Conservation (phyloP, 2,888 invertebrate species). For the Callimorpha dominula region DNA sequence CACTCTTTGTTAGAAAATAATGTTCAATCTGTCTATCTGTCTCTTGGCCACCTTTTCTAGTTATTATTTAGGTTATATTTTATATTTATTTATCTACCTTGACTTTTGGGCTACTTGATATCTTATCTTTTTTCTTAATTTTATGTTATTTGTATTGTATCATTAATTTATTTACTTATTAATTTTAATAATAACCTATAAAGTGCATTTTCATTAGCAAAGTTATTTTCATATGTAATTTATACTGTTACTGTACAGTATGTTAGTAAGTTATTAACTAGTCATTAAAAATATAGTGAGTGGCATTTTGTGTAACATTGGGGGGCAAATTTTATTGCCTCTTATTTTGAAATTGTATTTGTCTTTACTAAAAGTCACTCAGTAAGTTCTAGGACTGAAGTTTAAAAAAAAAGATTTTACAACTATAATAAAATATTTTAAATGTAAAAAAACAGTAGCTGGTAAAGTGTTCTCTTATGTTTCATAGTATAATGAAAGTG, state of each 20-base stretch:
- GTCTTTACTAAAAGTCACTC: neutral
- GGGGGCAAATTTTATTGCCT: neutral
- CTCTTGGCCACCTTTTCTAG: conserved; percentile 12
- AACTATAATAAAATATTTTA: neutral
- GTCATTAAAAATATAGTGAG: conserved; percentile 1
- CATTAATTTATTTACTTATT: neutral
- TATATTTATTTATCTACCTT: conserved; percentile 14
- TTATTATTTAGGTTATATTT: conserved; percentile 32
- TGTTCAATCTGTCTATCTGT: conserved; percentile 38
- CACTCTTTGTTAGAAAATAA: conserved; percentile 68
- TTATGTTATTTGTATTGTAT: too few species aligned
- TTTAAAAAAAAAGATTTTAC: neutral
- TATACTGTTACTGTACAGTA: neutral
- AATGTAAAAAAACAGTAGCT: neutral
- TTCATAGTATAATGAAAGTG: too few species aligned
- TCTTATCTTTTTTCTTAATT: too few species aligned
- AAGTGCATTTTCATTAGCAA: neutral
- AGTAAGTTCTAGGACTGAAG: neutral
- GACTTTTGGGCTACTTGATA: too few species aligned
- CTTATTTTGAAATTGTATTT: neutral
- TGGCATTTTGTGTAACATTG: neutral
- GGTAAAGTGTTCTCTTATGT: conserved; percentile 13
- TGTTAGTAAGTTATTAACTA: neutral
- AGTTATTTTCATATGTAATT: neutral
- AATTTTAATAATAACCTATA: neutral